Conservation (phyloP, 2,888 invertebrate species). For the Papilio elwesi region DNA sequence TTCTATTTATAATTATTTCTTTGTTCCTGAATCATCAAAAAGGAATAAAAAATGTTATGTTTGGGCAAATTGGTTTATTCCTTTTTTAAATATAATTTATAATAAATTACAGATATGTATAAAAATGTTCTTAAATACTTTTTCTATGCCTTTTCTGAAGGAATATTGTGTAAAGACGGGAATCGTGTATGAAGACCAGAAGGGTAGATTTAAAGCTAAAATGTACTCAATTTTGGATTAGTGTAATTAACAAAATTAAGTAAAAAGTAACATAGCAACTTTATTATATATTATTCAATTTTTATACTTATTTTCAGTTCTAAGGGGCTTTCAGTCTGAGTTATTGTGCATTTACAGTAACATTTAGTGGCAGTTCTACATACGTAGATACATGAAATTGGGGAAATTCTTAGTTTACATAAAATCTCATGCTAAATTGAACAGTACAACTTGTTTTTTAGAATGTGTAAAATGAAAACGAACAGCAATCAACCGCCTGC, state of each 20-base stretch:
- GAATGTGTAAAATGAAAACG: slow-evolving; percentile 27
- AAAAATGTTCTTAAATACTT: slow-evolving; percentile 7
- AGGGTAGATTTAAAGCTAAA: slow-evolving; percentile 1
- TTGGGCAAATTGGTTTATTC: slow-evolving; percentile 18
- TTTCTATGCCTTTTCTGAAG: neutral
- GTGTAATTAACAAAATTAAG: neutral
- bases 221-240: slow-evolving; percentile 5
- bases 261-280: neutral
- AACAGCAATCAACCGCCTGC: slow-evolving; percentile 23
- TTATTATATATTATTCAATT: neutral
- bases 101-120: slow-evolving; percentile 13
- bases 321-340: neutral
- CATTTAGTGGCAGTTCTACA: neutral
- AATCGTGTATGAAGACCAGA: neutral
- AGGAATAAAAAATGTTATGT: slow-evolving; percentile 17
- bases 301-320: neutral
- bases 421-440: slow-evolving; percentile 16
- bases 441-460: neutral
- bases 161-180: neutral
- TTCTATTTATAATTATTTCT: neutral
- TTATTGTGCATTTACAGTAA: neutral
- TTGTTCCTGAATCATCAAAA: neutral
- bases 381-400: neutral
- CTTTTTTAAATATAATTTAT: slow-evolving; percentile 23
- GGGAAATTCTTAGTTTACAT: slow-evolving; percentile 22